Conservation (phyloP, 2,888 invertebrate genomes). For the Habroteleia sp. region DNA sequence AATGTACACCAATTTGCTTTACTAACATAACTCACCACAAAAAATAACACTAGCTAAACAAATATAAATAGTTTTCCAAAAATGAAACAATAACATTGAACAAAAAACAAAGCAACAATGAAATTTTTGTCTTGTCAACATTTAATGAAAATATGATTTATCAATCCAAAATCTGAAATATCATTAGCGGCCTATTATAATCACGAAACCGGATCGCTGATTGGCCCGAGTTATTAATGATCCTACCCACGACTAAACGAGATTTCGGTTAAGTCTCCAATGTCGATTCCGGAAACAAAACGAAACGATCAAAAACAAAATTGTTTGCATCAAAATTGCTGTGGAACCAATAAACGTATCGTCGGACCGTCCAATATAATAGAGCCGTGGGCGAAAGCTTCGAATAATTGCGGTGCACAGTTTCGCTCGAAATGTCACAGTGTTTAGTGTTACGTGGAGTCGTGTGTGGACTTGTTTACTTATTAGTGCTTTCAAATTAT, state of each 20-base stretch:
- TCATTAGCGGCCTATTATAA: conserved; percentile 6
- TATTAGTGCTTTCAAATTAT: conserved; percentile 3
- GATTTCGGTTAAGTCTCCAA: conserved; percentile 1
- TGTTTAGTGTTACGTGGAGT: conserved; percentile 8
- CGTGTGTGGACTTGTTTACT: conserved; percentile 5
- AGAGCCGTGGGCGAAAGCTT: conserved; percentile 20
- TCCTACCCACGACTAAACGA: not conserved
- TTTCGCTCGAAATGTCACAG: conserved; percentile 4
- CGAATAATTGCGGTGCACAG: conserved; percentile 19
- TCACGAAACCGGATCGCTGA: not conserved
- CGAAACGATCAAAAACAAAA: conserved; percentile 22
- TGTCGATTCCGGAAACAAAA: conserved; percentile 15
- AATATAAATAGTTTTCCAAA: too few species aligned
- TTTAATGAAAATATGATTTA: not conserved
- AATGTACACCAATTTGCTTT: too few species aligned
- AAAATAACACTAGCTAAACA: too few species aligned
- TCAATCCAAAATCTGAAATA: not conserved
- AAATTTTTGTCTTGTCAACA: too few species aligned
- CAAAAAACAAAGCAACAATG: too few species aligned
- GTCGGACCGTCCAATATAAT: conserved; percentile 20
- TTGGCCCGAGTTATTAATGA: conserved; percentile 10
- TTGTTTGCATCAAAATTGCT: conserved; percentile 27
- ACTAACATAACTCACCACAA: too few species aligned
- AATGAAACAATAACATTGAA: too few species aligned
- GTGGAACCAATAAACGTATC: conserved; percentile 25